These are phyloP conservation scores for Oryzias curvinotus DNA, from an alignment of 2,113 vertebrate genomes.

Conservation along the genomic window DNA sequence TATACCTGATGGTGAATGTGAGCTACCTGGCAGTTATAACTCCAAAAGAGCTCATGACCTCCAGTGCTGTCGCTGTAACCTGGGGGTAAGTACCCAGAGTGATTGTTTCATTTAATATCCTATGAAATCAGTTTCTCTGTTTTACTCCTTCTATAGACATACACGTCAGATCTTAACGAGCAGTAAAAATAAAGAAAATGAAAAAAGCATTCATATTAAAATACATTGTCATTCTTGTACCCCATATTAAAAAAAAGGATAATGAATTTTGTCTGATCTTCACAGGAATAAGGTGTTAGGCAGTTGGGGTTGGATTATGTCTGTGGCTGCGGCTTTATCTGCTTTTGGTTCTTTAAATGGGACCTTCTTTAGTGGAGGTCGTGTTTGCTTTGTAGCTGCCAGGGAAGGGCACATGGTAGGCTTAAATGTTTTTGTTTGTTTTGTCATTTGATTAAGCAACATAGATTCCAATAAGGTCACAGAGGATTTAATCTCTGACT, in stretches of 20 bases:
- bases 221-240: neutral
- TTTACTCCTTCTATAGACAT: too few species aligned
- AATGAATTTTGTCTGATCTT: neutral
- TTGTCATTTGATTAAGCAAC: neutral
- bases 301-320: conserved; percentile 88
- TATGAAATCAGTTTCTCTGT: neutral
- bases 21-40: conserved; percentile 88
- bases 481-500: neutral
- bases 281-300: conserved; percentile 85
- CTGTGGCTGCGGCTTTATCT: conserved; percentile 84
- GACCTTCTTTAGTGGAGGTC: conserved; percentile 83
- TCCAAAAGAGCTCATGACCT: conserved; percentile 82
- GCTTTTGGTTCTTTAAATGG: conserved; percentile 85
- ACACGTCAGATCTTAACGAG: too few species aligned
- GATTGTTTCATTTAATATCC: neutral
- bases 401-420: conserved; percentile 88
- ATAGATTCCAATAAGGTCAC: neutral
- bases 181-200: neutral
- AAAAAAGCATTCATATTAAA: too few species aligned
- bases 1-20: conserved; percentile 87
- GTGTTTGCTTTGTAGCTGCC: conserved; percentile 84
- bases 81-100: conserved; percentile 81
- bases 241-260: neutral
- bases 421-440: conserved; percentile 29
- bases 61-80: conserved; percentile 83